phyloP scores from a whole-genome alignment of 2,113 vertebrate species.

The Tachuris rubrigastra region DNA sequence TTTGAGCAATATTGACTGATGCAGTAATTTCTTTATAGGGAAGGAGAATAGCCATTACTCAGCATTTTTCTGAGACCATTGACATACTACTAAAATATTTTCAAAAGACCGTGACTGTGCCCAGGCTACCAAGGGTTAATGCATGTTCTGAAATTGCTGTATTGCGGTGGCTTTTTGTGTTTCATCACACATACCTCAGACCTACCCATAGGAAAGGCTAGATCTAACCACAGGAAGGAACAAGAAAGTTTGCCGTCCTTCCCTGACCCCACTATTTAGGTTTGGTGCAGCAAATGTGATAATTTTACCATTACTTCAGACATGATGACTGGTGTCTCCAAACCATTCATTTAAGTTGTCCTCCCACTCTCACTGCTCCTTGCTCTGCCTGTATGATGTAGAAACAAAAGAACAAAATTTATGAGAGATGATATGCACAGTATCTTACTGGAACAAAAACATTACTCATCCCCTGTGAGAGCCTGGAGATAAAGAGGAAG shows the following conservation, averaged over 20 bases:
- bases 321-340: not conserved
- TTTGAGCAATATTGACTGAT: not conserved
- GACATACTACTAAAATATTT: not conserved
- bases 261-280: slow-evolving; percentile 20
- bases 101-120: not conserved
- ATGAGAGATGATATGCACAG: slow-evolving; percentile 2
- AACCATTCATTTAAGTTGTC: slow-evolving; percentile 58
- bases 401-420: slow-evolving; percentile 48
- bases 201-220: not conserved
- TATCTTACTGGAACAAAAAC: slow-evolving; percentile 14
- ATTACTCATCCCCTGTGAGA: slow-evolving; percentile 30
- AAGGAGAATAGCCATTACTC: not conserved
- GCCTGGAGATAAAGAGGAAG: not conserved
- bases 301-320: slow-evolving; percentile 31
- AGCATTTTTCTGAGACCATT: not conserved
- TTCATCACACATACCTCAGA: not conserved
- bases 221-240: not conserved
- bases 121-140: not conserved
- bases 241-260: not conserved
- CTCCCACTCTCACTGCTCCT: slow-evolving; percentile 50
- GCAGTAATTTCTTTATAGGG: not conserved
- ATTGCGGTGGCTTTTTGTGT: not conserved
- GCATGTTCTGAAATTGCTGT: not conserved
- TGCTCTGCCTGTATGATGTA: slow-evolving; percentile 18
- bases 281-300: slow-evolving; percentile 5